Evolutionary conservation across 23 tunicate genomes (phyloP).

Genomic region (Styela clava): DNA sequence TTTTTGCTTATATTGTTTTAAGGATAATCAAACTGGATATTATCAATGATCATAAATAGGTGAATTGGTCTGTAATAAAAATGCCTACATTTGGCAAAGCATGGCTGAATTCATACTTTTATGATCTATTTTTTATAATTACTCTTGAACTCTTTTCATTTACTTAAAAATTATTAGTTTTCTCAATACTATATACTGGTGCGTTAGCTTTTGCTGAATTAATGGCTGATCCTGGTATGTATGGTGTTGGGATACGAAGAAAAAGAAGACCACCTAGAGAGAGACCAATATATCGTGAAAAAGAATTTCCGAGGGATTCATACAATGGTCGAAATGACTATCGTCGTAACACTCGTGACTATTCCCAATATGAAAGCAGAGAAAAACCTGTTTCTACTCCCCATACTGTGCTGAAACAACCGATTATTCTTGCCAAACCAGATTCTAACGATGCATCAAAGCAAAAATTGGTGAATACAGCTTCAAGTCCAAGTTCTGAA

Average conservation of each 20-base stretch:
- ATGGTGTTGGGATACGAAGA: slow-evolving; percentile 3
- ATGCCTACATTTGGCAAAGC: too few relatives aligned
- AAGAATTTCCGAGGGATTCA: slow-evolving; percentile 17
- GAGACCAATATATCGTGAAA: slow-evolving; percentile 17
- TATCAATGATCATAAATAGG: too few relatives aligned
- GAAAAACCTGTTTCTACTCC: neutral
- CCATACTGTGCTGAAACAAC: slow-evolving; percentile 13
- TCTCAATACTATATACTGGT: too few relatives aligned
- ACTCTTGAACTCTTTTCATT: too few relatives aligned
- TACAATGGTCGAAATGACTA: slow-evolving; percentile 2
- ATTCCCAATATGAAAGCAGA: neutral
- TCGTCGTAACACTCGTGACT: neutral
- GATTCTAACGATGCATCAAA: slow-evolving; percentile 9
- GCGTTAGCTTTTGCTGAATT: too few relatives aligned
- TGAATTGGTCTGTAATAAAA: too few relatives aligned
- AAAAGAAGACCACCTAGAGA: slow-evolving; percentile 27
- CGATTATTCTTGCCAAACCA: slow-evolving; percentile 25
- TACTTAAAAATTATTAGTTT: too few relatives aligned
- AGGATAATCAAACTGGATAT: too few relatives aligned
- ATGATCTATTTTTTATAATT: too few relatives aligned
- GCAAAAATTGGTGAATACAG: neutral
- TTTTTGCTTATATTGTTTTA: too few relatives aligned
- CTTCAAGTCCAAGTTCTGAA: neutral
- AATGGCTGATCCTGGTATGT: slow-evolving; percentile 12
- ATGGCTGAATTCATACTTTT: too few relatives aligned